Evolutionary conservation across 1,140 invertebrate genomes (phyloP).

Genomic region (Zaprionus kolodkinae): DNA sequence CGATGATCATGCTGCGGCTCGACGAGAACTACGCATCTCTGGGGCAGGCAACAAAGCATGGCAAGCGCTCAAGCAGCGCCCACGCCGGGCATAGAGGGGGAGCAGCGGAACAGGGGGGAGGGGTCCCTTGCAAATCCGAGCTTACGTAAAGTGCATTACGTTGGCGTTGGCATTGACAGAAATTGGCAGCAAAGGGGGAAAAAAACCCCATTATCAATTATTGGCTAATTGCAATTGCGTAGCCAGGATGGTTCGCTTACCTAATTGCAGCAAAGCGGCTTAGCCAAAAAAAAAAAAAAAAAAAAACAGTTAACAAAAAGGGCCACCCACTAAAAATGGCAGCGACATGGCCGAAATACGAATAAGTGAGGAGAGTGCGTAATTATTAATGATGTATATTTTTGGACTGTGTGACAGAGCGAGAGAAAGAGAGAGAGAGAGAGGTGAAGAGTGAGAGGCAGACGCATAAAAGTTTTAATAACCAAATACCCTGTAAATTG

Average conservation of each 20-base stretch:
- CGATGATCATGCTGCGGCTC: constrained; percentile 14
- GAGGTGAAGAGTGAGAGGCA: too few relatives aligned
- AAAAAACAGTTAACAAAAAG: constrained; percentile 44
- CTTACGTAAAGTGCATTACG: constrained; percentile 58
- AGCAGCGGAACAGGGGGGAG: neutral
- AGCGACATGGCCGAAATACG: neutral
- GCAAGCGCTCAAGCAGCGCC: constrained; percentile 41
- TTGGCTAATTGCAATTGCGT: constrained; percentile 62
- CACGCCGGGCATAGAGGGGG: constrained; percentile 1
- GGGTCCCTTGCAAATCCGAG: constrained; percentile 7
- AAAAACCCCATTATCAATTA: constrained; percentile 40
- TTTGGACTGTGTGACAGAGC: constrained; percentile 1
- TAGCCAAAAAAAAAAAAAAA: constrained; percentile 4
- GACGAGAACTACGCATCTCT: constrained; percentile 41
- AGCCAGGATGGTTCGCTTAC: constrained; percentile 32
- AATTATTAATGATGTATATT: constrained; percentile 27
- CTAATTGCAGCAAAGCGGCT: constrained; percentile 49
- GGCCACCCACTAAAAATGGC: constrained; percentile 39
- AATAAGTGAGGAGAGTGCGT: neutral
- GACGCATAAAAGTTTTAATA: constrained; percentile 32
- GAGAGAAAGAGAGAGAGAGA: too few relatives aligned
- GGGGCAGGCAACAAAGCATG: constrained; percentile 31
- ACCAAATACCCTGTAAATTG: constrained; percentile 14
- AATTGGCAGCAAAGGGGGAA: neutral
- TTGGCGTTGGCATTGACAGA: constrained; percentile 32